Conservation (phyloP, 2,797 vertebrate genomes). For the Siniperca scherzeri region DNA sequence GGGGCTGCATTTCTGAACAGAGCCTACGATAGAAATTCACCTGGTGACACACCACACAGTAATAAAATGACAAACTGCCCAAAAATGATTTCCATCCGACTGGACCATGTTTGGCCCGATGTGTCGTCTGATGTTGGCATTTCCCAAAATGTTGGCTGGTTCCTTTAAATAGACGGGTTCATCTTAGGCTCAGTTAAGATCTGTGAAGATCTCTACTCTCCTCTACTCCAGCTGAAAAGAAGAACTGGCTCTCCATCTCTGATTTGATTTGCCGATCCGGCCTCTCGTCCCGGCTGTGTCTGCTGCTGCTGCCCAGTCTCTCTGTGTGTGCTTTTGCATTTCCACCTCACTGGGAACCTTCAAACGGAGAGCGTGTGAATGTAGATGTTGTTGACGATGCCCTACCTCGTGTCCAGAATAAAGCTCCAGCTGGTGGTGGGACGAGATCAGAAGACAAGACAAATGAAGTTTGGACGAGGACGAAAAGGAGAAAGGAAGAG, state of each 20-base stretch:
- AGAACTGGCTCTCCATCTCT: neutral
- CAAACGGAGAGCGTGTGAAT: neutral
- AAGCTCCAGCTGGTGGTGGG: neutral
- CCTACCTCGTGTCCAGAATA: constrained; percentile 1
- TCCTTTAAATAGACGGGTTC: neutral
- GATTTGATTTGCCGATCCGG: neutral
- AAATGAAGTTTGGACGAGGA: neutral
- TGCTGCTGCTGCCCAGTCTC: neutral
- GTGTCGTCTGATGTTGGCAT: neutral
- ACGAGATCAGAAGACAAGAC: neutral
- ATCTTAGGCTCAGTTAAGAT: neutral
- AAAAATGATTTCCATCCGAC: neutral
- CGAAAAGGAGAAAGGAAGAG: neutral
- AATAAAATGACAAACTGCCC: neutral
- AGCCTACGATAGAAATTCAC: neutral
- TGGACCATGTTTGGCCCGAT: neutral
- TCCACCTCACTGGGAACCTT: constrained; percentile 1
- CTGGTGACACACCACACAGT: neutral
- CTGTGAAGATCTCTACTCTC: neutral
- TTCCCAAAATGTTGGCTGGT: neutral
- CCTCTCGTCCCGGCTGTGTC: neutral
- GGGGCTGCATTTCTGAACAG: neutral
- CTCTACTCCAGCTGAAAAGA: neutral
- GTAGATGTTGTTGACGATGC: neutral
- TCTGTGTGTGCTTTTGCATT: neutral